These are phyloP conservation scores for Halictus ligatus DNA, from an alignment of 2,888 invertebrate species.

Conservation along the genomic window DNA sequence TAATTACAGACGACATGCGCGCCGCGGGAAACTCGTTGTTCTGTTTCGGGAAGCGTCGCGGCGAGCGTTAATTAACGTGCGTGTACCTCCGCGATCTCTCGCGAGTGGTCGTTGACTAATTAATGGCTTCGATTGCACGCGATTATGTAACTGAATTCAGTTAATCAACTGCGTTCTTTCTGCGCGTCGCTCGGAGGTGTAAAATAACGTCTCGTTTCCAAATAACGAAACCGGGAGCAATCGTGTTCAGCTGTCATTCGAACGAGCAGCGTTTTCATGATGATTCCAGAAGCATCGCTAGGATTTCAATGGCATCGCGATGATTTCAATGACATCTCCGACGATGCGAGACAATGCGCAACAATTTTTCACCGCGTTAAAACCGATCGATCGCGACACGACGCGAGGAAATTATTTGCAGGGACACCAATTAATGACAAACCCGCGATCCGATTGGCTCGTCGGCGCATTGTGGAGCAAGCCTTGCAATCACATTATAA, in stretches of 20 bases:
- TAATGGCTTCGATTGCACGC: conserved; percentile 33
- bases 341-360: not conserved
- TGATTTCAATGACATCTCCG: not conserved
- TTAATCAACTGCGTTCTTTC: conserved; percentile 21
- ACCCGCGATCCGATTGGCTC: conserved; percentile 8
- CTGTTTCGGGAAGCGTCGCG: not conserved
- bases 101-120: conserved; percentile 9
- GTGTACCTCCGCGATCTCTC: not conserved
- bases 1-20: not conserved
- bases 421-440: conserved; percentile 37
- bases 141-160: conserved; percentile 21
- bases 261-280: not conserved
- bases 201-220: not conserved
- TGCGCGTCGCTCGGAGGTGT: not conserved
- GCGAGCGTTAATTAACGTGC: not conserved
- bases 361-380: not conserved
- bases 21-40: not conserved
- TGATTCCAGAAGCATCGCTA: not conserved
- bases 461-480: not conserved
- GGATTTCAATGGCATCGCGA: not conserved
- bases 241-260: not conserved
- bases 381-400: conserved; percentile 10
- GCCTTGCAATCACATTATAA: conserved; percentile 40
- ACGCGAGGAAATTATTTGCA: conserved; percentile 30
- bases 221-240: not conserved